A percentile compares a stretch with the other conserved stretches of the same genome.
These are phyloP conservation scores for Chloropsis cyanopogon DNA, from an alignment of 2,113 vertebrate genomes.

Conservation along the genomic window DNA sequence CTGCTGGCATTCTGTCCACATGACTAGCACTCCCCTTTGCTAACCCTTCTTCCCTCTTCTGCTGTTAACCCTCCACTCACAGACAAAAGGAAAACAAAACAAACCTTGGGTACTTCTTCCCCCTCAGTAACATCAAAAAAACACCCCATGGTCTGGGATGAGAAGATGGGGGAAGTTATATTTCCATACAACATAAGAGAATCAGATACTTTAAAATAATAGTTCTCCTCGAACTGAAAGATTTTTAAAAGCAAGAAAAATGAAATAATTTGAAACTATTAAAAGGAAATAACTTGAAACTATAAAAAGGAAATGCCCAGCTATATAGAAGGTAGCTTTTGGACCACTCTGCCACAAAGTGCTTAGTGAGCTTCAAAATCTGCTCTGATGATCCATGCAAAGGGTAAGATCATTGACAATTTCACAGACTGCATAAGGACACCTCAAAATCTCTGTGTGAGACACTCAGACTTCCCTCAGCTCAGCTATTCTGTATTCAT, in stretches of 20 bases:
- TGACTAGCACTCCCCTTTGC: background rate
- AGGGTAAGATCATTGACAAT: background rate
- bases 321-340: background rate
- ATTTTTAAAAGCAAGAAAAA: background rate
- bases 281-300: background rate
- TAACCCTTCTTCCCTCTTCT: background rate
- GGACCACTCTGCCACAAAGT: background rate
- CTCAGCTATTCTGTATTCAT: background rate
- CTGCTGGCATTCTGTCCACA: conserved; percentile 11
- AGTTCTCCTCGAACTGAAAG: background rate
- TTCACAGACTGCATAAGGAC: background rate
- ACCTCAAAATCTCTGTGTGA: background rate
- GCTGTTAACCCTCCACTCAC: background rate
- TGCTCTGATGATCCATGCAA: background rate
- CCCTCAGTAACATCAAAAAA: background rate
- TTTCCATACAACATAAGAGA: background rate
- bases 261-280: background rate
- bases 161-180: accelerated
- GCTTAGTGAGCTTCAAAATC: background rate
- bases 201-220: background rate
- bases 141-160: background rate
- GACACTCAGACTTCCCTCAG: background rate
- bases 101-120: background rate
- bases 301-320: background rate
- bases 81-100: background rate